Evolutionary conservation across 2,113 vertebrate species (phyloP), one percentile per base, ranked within the genome.

Genomic region (Equus quagga): DNA sequence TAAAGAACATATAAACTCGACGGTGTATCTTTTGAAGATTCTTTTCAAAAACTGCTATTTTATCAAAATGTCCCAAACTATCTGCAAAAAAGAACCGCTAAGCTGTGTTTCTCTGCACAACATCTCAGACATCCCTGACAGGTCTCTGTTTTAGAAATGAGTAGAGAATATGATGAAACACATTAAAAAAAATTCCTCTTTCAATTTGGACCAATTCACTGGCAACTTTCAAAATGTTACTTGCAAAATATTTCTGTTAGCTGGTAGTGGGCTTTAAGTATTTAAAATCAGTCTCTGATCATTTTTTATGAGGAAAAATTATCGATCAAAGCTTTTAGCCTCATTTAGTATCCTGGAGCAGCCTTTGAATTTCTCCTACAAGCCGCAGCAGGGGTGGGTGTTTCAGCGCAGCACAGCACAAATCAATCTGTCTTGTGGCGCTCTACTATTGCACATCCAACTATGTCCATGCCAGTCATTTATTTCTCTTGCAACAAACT

Each of bases 231-330:
- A 98, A 95, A 98, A 97, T 96, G 96, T 92, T 97, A 96, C 98
- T 98, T 98, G 96, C 94, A 97, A 98, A 96, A 95, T 96, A 70
- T 95, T 98, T 97, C 92, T 98, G 96, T 98, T 93, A 96, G 95
- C 83, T 97, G 95, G 80, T 95, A 89, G 92, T 94, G 92, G 94
- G 93, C 93, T 98, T 98, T 97, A 98, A 96, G 97, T 93, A 97
- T 98, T 98, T 98, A 98, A 98, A 98, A 98, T 98, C 98, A 98
- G 96, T 98, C 96, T 96, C 92, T 97, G 91, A 96, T 98, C 95
- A 98, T 98, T 98, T 98, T 98, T 98, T 97, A 98, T 98, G 98
- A 98, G 97, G 96, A 94, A 97, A 98, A 98, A 95, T 97, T 98
- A 98, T 98, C 83, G 98, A 98, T 99, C 62, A 2, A 97, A 98